Percentiles rank a stretch among this genome's conserved stretches.
Evolutionary conservation across 2,797 vertebrate species (phyloP).

Genomic region (Vultur gryphus): DNA sequence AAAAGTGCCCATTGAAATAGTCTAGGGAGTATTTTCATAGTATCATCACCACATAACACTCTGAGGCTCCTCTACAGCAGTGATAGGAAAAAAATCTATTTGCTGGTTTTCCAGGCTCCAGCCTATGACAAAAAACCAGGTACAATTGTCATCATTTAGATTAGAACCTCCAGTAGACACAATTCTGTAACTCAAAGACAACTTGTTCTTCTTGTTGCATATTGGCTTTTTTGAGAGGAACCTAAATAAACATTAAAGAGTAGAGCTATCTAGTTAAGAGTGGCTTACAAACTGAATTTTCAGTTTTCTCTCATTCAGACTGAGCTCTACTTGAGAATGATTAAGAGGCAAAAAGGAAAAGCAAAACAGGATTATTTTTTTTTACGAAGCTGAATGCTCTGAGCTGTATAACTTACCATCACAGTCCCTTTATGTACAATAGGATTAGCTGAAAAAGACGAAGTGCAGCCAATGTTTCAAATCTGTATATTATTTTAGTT

Average conservation of each 20-base stretch:
- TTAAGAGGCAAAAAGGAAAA: not conserved
- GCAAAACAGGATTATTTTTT: not conserved
- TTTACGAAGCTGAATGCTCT: not conserved
- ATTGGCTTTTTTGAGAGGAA: not conserved
- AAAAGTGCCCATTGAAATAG: not conserved
- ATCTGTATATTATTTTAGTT: not conserved
- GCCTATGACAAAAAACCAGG: not conserved
- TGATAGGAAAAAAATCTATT: not conserved
- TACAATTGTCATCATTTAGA: not conserved
- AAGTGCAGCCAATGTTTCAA: not conserved
- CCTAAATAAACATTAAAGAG: not conserved
- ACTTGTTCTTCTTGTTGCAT: not conserved
- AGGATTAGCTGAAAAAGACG: not conserved
- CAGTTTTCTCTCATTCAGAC: not conserved
- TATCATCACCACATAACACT: not conserved
- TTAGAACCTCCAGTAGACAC: not conserved
- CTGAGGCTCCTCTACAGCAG: not conserved
- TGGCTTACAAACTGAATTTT: not conserved
- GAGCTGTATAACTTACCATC: not conserved
- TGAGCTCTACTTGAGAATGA: not conserved
- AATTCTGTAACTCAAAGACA: not conserved
- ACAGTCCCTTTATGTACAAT: not conserved
- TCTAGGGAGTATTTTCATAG: not conserved
- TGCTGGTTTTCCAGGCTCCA: not conserved
- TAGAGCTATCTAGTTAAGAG: not conserved